These are phyloP conservation scores for Oxyteleia sp. DNA, from an alignment of 2,888 invertebrate genomes.

Conservation along the genomic window DNA sequence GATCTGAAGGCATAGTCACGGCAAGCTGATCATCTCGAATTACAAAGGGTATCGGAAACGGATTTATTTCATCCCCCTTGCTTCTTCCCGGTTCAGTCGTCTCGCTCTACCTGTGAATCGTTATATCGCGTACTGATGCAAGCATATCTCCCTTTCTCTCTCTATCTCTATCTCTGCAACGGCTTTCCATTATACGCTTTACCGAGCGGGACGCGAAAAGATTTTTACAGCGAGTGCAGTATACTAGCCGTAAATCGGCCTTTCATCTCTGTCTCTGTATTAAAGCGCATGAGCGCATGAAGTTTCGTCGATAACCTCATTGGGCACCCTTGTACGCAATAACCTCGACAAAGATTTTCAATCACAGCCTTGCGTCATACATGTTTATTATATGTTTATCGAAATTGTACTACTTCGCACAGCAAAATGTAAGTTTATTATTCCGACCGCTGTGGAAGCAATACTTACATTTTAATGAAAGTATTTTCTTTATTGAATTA, in stretches of 20 bases:
- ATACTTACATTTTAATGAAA: no score
- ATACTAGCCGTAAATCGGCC: conserved; percentile 74
- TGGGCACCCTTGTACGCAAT: conserved; percentile 72
- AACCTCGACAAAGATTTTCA: conserved; percentile 72
- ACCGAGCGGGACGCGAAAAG: conserved; percentile 73
- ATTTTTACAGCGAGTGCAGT: conserved; percentile 75
- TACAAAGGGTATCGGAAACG: conserved; percentile 86
- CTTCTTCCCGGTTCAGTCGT: conserved; percentile 54
- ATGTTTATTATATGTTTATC: no score
- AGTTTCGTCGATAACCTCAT: conserved; percentile 75
- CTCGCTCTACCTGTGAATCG: conserved; percentile 24
- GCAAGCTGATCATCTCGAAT: conserved; percentile 87
- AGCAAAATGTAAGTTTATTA: no score
- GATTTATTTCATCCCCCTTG: conserved; percentile 70
- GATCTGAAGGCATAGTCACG: conserved; percentile 70
- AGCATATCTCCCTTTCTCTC: conserved; percentile 1
- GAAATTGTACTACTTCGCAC: not conserved
- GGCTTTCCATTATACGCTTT: conserved; percentile 74
- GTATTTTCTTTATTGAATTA: no score
- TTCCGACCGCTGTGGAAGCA: no score
- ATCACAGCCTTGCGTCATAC: conserved; percentile 72
- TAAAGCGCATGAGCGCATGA: conserved; percentile 76
- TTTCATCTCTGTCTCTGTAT: conserved; percentile 74
- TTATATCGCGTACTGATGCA: conserved; percentile 29
- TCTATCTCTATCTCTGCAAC: conserved; percentile 58